A percentile compares a stretch with the other conserved stretches of the same genome.
phyloP scores from a whole-genome alignment of 2,797 vertebrate species.

The Eutrigla gurnardus region DNA sequence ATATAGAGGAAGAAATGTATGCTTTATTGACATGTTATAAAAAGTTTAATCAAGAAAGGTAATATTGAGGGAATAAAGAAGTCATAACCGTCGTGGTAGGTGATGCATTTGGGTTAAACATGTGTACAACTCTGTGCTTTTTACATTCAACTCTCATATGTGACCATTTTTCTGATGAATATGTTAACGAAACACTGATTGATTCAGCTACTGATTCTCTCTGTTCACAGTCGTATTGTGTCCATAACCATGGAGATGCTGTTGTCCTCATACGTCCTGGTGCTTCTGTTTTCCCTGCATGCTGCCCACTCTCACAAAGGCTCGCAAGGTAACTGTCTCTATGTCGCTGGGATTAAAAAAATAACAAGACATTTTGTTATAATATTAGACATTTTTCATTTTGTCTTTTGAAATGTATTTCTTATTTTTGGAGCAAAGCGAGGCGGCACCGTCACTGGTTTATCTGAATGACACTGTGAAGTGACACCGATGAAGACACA shows the following conservation, averaged over 20 bases:
- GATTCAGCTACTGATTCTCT: conserved; percentile 1
- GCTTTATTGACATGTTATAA: not conserved
- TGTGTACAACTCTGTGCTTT: not conserved
- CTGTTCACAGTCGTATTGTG: conserved; percentile 13
- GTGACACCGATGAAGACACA: not conserved
- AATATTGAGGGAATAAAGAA: not conserved
- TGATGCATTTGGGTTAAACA: not conserved
- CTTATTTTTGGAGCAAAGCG: not conserved
- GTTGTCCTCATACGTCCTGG: conserved; percentile 20
- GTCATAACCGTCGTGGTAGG: not conserved
- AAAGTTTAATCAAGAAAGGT: not conserved
- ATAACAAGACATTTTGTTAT: not conserved
- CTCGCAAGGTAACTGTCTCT: conserved; percentile 31
- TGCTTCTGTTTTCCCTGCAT: conserved; percentile 34
- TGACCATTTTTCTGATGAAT: not conserved
- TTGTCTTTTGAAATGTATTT: not conserved
- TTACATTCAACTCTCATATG: not conserved
- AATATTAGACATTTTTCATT: not conserved
- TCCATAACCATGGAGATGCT: conserved; percentile 28
- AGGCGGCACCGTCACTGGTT: not conserved
- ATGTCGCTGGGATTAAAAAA: not conserved
- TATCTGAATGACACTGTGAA: conserved; percentile 3
- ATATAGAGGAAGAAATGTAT: not conserved
- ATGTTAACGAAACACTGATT: not conserved
- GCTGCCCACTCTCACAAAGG: conserved; percentile 14